A percentile compares a stretch with the other conserved stretches of the same genome.
Evolutionary conservation across 2,113 vertebrate species (phyloP).

Genomic region (Nanorana parkeri): DNA sequence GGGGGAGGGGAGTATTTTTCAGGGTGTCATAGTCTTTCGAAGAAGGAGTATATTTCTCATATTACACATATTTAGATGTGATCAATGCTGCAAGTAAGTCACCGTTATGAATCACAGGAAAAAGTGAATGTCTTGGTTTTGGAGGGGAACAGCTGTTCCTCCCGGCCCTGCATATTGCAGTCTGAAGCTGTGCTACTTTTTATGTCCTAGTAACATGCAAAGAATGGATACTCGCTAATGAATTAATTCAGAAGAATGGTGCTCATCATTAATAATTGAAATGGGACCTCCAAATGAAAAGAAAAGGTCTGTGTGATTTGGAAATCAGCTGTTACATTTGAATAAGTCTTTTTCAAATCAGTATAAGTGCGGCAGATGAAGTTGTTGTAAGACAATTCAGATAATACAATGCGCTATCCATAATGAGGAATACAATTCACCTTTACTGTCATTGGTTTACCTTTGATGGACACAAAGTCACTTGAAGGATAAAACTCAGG

Average conservation of each 20-base stretch:
- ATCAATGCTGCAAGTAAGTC: too few relatives aligned
- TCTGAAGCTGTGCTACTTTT: not conserved
- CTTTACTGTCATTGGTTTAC: not conserved
- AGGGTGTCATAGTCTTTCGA: too few relatives aligned
- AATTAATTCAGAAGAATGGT: constrained; percentile 31
- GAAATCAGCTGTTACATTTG: constrained; percentile 9
- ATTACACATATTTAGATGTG: too few relatives aligned
- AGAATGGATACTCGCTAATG: not conserved
- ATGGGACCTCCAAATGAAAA: constrained; percentile 29
- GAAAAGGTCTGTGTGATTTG: constrained; percentile 8
- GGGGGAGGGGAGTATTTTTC: too few relatives aligned
- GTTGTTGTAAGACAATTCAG: constrained; percentile 5
- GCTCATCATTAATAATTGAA: constrained; percentile 35
- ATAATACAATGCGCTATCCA: not conserved
- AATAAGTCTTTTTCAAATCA: constrained; percentile 28
- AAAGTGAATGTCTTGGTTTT: not conserved
- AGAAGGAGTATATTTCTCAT: too few relatives aligned
- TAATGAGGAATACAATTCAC: constrained; percentile 25
- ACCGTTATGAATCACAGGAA: not conserved
- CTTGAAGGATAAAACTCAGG: too few relatives aligned
- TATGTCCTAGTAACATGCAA: constrained; percentile 34
- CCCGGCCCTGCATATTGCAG: not conserved
- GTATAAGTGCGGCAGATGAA: constrained; percentile 12
- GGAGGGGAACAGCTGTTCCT: constrained; percentile 2
- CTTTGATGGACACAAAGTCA: too few relatives aligned